Conservation (phyloP, 2,113 vertebrate species). For the Malaclemys terrapin region DNA sequence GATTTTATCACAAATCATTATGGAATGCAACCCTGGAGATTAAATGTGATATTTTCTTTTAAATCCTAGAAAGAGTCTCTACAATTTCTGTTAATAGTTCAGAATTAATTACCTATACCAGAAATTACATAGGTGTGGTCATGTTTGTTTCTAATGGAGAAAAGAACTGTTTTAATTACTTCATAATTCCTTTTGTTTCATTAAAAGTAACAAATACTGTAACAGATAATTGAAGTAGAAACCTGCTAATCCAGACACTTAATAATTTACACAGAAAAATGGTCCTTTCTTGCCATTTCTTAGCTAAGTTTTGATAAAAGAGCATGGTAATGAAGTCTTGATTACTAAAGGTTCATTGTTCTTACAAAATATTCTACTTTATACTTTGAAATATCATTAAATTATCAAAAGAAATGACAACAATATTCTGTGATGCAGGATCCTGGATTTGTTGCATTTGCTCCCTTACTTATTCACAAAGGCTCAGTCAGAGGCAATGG, state of each 20-base stretch:
- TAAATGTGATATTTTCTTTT: not conserved
- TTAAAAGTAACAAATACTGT: not conserved
- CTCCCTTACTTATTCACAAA: not conserved
- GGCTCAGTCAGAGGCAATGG: not conserved
- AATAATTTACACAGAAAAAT: not conserved
- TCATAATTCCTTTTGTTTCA: not conserved
- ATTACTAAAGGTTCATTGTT: not conserved
- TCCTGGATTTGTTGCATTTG: not conserved
- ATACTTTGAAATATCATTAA: not conserved
- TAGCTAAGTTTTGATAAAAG: not conserved
- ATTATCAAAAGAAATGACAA: not conserved
- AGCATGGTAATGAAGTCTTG: not conserved
- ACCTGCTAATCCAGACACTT: not conserved
- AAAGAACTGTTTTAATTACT: not conserved
- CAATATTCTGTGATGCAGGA: not conserved
- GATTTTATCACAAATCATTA: not conserved
- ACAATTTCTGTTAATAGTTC: not conserved
- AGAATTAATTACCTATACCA: not conserved
- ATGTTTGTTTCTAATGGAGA: not conserved
- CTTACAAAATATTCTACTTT: not conserved
- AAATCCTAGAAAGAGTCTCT: not conserved
- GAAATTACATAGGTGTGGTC: not conserved
- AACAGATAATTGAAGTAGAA: not conserved
- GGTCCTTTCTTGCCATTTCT: not conserved
- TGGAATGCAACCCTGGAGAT: not conserved